A percentile compares a stretch with the other conserved stretches of the same genome.
Evolutionary conservation across 1,140 invertebrate species (phyloP).

Genomic region (Scaptodrosophila lebanonensis): DNA sequence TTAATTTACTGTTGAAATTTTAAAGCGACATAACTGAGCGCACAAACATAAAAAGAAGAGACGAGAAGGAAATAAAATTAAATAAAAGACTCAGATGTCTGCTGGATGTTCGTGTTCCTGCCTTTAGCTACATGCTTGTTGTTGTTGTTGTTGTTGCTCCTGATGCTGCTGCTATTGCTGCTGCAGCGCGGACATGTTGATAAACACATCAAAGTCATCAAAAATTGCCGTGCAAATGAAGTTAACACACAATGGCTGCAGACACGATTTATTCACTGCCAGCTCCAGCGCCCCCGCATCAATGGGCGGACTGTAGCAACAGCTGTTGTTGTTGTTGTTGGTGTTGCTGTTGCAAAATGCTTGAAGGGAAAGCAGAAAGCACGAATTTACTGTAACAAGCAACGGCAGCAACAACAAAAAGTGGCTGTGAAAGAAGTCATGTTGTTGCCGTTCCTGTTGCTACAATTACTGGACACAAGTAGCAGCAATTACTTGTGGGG

Average conservation of each 20-base stretch:
- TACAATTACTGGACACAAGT: neutral
- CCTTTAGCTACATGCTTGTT: neutral
- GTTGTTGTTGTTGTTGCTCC: neutral
- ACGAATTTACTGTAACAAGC: conserved; percentile 56
- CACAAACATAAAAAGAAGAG: neutral
- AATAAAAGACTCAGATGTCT: too few species aligned
- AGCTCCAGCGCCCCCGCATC: neutral
- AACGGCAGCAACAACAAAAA: conserved; percentile 20
- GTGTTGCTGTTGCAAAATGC: conserved; percentile 32
- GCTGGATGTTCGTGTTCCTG: neutral
- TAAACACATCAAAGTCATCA: conserved; percentile 73
- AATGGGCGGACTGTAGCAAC: too few species aligned
- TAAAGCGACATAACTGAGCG: conserved; percentile 14
- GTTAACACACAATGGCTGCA: conserved; percentile 54
- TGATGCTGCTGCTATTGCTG: conserved; percentile 21
- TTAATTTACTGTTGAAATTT: conserved; percentile 52
- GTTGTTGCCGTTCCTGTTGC: conserved; percentile 23
- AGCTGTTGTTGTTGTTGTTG: conserved; percentile 10
- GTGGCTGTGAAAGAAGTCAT: conserved; percentile 33
- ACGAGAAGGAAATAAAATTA: too few species aligned
- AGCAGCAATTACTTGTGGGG: neutral
- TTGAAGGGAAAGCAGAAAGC: conserved; percentile 39
- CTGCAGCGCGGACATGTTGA: conserved; percentile 54
- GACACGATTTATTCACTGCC: conserved; percentile 44
- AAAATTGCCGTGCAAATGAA: conserved; percentile 22